Percentiles rank a stretch among this genome's conserved stretches.
phyloP scores from a whole-genome alignment of 1,140 invertebrate species.

The Drosophila santomea region DNA sequence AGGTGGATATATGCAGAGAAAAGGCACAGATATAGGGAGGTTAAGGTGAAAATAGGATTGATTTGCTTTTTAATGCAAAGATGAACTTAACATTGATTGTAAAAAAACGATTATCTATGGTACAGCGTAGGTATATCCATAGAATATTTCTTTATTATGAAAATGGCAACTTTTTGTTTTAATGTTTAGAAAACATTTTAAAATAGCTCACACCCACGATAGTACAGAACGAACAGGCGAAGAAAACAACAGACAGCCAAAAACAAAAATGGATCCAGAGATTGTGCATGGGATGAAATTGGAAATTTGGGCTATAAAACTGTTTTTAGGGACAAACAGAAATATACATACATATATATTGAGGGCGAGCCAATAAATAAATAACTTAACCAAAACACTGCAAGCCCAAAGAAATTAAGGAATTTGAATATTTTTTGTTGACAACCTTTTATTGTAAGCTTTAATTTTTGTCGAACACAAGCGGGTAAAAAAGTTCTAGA shows the following conservation, averaged over 20 bases:
- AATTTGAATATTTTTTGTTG: neutral
- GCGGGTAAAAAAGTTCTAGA: neutral
- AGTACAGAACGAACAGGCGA: conserved; percentile 18
- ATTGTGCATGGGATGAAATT: conserved; percentile 21
- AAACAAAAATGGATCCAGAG: conserved; percentile 21
- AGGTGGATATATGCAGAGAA: conserved; percentile 28
- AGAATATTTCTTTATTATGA: conserved; percentile 54
- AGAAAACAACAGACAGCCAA: conserved; percentile 12
- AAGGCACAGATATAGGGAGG: conserved; percentile 17
- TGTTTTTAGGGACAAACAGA: conserved; percentile 27
- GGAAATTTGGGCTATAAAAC: conserved; percentile 16
- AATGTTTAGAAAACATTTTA: conserved; percentile 70
- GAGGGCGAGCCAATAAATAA: conserved; percentile 23
- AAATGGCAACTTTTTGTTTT: conserved; percentile 61
- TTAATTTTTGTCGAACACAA: neutral
- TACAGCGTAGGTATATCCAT: conserved; percentile 25
- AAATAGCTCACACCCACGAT: conserved; percentile 40
- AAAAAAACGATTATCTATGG: neutral
- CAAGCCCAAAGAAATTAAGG: conserved; percentile 61
- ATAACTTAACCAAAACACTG: conserved; percentile 22
- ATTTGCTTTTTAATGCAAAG: neutral
- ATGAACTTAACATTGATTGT: neutral
- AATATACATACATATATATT: conserved; percentile 11
- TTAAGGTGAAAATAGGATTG: conserved; percentile 13
- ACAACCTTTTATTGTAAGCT: neutral